These are phyloP conservation scores for Aix galericulata DNA, from an alignment of 2,113 vertebrate genomes.

Conservation along the genomic window DNA sequence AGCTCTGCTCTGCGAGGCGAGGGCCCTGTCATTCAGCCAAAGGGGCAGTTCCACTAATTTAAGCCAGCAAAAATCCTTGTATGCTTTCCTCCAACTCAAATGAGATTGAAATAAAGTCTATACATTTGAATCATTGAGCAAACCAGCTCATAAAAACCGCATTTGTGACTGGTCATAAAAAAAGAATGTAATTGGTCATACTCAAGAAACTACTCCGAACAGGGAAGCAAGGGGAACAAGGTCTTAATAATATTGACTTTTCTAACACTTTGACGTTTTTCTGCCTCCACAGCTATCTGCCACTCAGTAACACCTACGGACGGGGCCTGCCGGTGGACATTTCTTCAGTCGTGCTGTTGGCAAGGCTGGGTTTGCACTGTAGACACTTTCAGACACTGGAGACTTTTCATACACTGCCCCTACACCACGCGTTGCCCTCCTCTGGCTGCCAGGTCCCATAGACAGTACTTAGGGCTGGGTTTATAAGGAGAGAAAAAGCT, in stretches of 20 bases:
- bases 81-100: constrained; percentile 71
- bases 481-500: not conserved
- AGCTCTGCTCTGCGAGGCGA: constrained; percentile 59
- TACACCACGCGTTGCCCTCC: accelerated
- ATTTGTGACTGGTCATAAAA: constrained; percentile 78
- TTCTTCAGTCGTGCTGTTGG: not conserved
- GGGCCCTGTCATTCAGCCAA: constrained; percentile 65
- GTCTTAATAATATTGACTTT: constrained; percentile 80
- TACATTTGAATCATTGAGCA: constrained; percentile 74
- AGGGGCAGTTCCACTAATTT: constrained; percentile 75
- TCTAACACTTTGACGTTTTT: constrained; percentile 72
- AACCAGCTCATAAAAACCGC: constrained; percentile 78
- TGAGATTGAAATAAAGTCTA: constrained; percentile 73
- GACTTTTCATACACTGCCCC: not conserved
- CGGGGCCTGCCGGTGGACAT: constrained; percentile 4
- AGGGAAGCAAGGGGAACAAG: constrained; percentile 57
- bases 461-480: accelerated
- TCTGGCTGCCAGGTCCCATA: accelerated
- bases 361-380: not conserved
- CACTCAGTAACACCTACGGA: constrained; percentile 65
- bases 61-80: constrained; percentile 78
- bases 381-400: not conserved
- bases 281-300: constrained; percentile 51
- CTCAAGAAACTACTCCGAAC: constrained; percentile 65
- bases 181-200: constrained; percentile 74